Conservation (phyloP, 1,140 invertebrate species). For the Hormaphis cornu region DNA sequence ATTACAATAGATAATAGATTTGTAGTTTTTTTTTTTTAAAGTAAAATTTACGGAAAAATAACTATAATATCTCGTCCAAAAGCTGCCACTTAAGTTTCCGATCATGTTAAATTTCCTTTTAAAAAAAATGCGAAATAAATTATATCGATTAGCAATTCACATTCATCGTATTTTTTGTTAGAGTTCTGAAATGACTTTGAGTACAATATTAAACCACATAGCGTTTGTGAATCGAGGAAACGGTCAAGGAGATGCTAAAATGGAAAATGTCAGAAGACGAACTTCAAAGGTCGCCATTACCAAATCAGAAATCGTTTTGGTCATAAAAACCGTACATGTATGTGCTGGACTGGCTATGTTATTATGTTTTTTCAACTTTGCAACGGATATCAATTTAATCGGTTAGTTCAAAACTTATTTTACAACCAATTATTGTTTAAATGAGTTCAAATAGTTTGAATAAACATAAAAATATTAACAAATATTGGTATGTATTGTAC, state of each 20-base stretch:
- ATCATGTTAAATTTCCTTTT: too few species aligned
- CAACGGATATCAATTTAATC: slow-evolving; percentile 20
- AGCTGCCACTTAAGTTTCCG: too few species aligned
- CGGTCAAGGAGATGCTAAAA: slow-evolving; percentile 11
- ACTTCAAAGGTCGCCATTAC: slow-evolving; percentile 12
- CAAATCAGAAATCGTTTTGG: slow-evolving; percentile 16
- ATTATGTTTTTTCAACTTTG: slow-evolving; percentile 21
- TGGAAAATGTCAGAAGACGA: slow-evolving; percentile 21
- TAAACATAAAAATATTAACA: too few species aligned
- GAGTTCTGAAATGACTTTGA: slow-evolving; percentile 43
- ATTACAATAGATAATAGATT: too few species aligned
- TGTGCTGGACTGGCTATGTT: slow-evolving; percentile 19
- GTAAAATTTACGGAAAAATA: too few species aligned
- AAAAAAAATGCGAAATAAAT: too few species aligned
- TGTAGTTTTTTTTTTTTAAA: too few species aligned
- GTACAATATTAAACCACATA: slow-evolving; percentile 52
- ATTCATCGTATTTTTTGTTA: background rate
- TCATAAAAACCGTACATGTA: slow-evolving; percentile 10
- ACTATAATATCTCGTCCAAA: too few species aligned
- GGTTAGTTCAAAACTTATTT: background rate
- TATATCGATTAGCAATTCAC: too few species aligned
- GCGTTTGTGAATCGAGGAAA: slow-evolving; percentile 47
- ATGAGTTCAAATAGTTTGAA: too few species aligned
- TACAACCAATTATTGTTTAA: too few species aligned
- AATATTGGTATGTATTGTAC: too few species aligned